phyloP scores from a whole-genome alignment of 1,140 invertebrate species.

The Lepidurus arcticus region DNA sequence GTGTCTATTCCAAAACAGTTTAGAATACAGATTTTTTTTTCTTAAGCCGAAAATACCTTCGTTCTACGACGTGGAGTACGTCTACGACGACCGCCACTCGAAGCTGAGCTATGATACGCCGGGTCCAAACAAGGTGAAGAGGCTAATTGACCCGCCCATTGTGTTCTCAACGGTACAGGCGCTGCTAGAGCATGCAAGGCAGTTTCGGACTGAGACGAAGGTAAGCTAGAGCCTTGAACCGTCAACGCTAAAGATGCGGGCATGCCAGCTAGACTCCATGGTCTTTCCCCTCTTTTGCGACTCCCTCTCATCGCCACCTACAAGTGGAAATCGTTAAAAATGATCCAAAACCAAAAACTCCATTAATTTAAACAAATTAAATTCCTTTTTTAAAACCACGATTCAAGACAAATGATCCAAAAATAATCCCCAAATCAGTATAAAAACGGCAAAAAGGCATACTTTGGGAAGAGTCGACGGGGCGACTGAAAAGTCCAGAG shows the following conservation, averaged over 20 bases:
- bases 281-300: background rate
- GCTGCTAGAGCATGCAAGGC: slow-evolving; percentile 29
- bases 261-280: slow-evolving; percentile 6
- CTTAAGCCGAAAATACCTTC: background rate
- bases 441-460: background rate
- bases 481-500: background rate
- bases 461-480: background rate
- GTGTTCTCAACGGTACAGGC: slow-evolving; percentile 35
- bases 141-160: slow-evolving; percentile 25
- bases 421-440: too few relatives aligned
- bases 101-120: background rate
- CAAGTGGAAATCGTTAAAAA: background rate
- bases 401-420: too few relatives aligned
- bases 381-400: too few relatives aligned
- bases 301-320: background rate
- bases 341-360: background rate
- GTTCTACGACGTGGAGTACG: background rate
- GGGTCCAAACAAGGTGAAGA: background rate
- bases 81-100: background rate
- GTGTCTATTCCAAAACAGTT: background rate
- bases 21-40: background rate
- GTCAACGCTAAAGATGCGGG: background rate
- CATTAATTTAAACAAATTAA: background rate
- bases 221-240: slow-evolving; percentile 23
- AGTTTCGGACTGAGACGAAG: slow-evolving; percentile 21